Evolutionary conservation across 2,113 vertebrate species (phyloP), one percentile per base, ranked within the genome.

Genomic region (Semicossyphus pulcher): DNA sequence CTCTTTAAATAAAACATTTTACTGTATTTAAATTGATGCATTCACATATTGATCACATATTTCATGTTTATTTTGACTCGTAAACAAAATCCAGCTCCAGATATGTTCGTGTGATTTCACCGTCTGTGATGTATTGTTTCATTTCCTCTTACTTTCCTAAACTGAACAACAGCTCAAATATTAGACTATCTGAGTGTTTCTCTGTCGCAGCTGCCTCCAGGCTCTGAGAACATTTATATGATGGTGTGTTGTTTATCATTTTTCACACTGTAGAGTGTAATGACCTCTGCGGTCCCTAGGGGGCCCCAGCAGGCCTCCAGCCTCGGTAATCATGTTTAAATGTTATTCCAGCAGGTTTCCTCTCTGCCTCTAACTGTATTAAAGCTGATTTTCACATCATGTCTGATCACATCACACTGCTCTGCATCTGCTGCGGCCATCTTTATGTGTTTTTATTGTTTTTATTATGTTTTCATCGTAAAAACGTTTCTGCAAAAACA

Each of bases 381-480:
- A 68, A 59, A 48, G 5, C 36, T 5, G 53, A 65, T 67, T 66
- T 56, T 47, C 16, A 1, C 16, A 41, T 41, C 18, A 4, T 4
- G 15, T 61, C 31, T 9, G 61, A 66, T 78, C 45, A 3, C 72
- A 45, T 68, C 79, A 12, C 56, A 23, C 65, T 44, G 76, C 69
- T 65, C 52, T 62, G 76, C 81, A 75, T 75, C 84, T 83, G 84
- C 78, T 8, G 69, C 18, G 0, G 15, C 23, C 0, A 0, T 4
- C 45, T 86, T 80, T 58, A 57, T 69, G 49, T 65, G 26, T 45
- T 64, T 81, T 79, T 81, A 82, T 80, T 80, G 81, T 65, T 71
- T 77, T 72, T 61, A 60, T 79, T 66, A 60, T 66, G 49, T 75
- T 87, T 76, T 83, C 63, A 57, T 76, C 67, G 48, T 59, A 67